A percentile compares a stretch with the other conserved stretches of the same genome.
Evolutionary conservation across 1,140 invertebrate species (phyloP).

Genomic region (Mesaphorura yosii): DNA sequence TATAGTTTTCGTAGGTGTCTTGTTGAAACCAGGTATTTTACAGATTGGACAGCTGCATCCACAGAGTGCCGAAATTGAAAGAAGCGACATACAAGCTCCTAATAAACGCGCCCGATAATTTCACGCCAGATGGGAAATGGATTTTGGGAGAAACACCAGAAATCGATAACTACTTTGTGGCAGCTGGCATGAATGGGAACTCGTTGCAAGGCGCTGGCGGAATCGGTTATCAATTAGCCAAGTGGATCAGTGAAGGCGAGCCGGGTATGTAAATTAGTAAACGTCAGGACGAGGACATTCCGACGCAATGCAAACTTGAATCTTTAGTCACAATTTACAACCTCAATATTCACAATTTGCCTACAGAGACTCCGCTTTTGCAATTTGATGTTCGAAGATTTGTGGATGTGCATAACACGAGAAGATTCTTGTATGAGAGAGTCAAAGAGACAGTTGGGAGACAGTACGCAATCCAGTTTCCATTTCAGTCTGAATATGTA

Average conservation of each 20-base stretch:
- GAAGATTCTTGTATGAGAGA: conserved; percentile 81
- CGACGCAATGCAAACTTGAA: too few species aligned
- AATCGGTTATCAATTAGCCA: conserved; percentile 59
- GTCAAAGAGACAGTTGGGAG: conserved; percentile 87
- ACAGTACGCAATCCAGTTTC: conserved; percentile 72
- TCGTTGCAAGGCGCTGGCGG: conserved; percentile 57
- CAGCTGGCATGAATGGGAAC: conserved; percentile 60
- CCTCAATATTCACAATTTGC: too few species aligned
- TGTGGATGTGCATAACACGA: conserved; percentile 88
- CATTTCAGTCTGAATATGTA: conserved; percentile 63
- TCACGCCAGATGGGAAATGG: conserved; percentile 65
- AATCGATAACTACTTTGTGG: conserved; percentile 88
- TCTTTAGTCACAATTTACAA: too few species aligned
- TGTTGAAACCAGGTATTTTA: too few species aligned
- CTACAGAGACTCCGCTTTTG: conserved; percentile 69
- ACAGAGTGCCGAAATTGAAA: conserved; percentile 19
- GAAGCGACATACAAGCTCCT: conserved; percentile 13
- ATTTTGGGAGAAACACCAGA: conserved; percentile 86
- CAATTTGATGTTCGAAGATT: conserved; percentile 86
- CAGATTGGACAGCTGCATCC: conserved; percentile 29
- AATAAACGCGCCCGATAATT: conserved; percentile 30
- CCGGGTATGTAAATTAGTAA: too few species aligned
- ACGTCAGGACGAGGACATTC: too few species aligned
- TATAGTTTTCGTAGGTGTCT: too few species aligned
- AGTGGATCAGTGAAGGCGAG: conserved; percentile 74